Base-by-base conservation (phyloP, 2,113 vertebrate genomes). In the Lota lota region DNA sequence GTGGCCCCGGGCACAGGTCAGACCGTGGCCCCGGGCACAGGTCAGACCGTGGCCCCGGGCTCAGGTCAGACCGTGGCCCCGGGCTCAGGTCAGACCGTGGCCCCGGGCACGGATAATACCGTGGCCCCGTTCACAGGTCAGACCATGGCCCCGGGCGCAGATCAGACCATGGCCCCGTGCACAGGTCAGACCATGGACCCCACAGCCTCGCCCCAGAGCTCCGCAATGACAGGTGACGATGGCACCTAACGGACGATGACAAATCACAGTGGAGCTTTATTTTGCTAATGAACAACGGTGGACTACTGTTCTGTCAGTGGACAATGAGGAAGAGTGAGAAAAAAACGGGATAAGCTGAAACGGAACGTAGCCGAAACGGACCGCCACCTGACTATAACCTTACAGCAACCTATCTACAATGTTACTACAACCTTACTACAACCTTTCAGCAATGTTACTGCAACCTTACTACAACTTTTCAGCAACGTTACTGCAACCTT, bases 331-430 rank as follows among this genome's bases (percentile, higher is more conserved):
- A 47, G 40, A 56, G 15, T 14, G 16, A 56, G 15, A 56, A 56
- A 56, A 56, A 80, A 75, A 86, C 84, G 85, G 81, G 85, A 89
- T 71, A 74, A 65, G 70, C 81, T n/a, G n/a, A n/a, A n/a, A n/a
- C n/a, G n/a, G 75, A 74, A 77, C 68, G 72, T 72, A 77, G 76
- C 78, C 85, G 7, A 12, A 47, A 47, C 40, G 10, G 10, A 47
- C 40, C 40, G 40, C 40, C 12, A 8, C 40, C 40, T 47, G 8
- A 47, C 40, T 47, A 47, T 1, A 47, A 47, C 40, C 40, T 47
- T 47, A 14, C 40, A 33, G 28, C 28, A 4, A 47, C 8, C 40
- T 47, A 12, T 14, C 40, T 8, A 47, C 12, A 10, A 47, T 11
- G 8, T 33, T 33, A 33, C 28, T 33, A 6, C 28, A 33, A 33